These are phyloP conservation scores for Cataglyphis albicans DNA, from an alignment of 2,888 invertebrate species.

Conservation along the genomic window DNA sequence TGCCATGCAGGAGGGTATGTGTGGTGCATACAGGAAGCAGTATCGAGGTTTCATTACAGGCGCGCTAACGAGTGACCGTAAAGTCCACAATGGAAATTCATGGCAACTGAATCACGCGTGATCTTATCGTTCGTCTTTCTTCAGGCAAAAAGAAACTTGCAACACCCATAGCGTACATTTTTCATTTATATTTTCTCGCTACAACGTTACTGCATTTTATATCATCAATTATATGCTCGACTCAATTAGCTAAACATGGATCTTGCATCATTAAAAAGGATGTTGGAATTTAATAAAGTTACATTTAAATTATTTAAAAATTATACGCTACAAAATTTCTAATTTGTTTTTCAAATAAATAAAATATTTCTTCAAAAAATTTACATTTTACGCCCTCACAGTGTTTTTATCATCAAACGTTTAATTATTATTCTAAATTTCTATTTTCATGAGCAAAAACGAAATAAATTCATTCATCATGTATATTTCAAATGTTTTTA, in stretches of 20 bases:
- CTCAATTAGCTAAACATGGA: neutral
- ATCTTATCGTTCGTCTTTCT: neutral
- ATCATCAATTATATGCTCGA: neutral
- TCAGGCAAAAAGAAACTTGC: neutral
- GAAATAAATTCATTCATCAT: neutral
- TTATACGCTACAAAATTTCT: neutral
- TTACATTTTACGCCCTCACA: neutral
- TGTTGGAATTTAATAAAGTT: neutral
- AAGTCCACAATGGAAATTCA: constrained; percentile 55
- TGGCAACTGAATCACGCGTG: constrained; percentile 25
- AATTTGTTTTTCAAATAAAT: neutral
- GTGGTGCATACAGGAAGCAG: constrained; percentile 43
- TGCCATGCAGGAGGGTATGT: constrained; percentile 40
- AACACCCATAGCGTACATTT: neutral
- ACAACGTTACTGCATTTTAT: neutral
- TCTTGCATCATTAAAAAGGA: neutral
- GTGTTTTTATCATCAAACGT: neutral
- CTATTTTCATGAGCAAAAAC: neutral
- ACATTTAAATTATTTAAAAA: neutral
- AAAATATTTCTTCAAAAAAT: neutral
- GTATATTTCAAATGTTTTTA: neutral
- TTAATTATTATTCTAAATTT: neutral
- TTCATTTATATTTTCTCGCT: neutral
- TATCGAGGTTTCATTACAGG: constrained; percentile 61
- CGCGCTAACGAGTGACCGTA: constrained; percentile 60